Evolutionary conservation across 2,888 invertebrate genomes (phyloP), one percentile per base, ranked within the genome.

Genomic region (Dryobota labecula): DNA sequence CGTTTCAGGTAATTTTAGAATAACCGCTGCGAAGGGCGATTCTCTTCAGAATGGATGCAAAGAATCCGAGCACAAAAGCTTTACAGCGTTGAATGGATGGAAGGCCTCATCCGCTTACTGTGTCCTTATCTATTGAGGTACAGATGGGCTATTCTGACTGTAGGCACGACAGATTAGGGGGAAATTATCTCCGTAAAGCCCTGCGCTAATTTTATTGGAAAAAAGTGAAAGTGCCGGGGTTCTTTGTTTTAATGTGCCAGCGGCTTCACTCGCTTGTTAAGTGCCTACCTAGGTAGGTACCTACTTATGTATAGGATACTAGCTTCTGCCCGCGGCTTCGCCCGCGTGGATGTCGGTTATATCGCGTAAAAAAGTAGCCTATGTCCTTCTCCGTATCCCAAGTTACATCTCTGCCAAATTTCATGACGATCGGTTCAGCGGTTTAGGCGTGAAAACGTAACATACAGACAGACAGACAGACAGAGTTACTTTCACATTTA

Each of bases 61-160:
- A 70, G 76, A 76, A 71, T 47, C n/a, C 18, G 43, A 56, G 43
- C 67, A 80, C 85, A 86, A 85, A 70, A 75, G 76, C 49, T 57
- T 77, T 84, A 83, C 60, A 61, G 58, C 45, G 45, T 9, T 73
- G 79, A 84, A 80, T 76, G 61, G 65, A 18, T 33, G 41, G 56
- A 24, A 62, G 18, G 67, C 65, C 13, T 73, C 70, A 70, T 79
- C 70, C 71, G 72, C 74, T 69, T 66, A 62, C 53, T 75, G 75
- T 65, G 36, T 58, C 38, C 81, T 78, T 87, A 87, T 86, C 86
- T 84, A 71, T 77, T 61, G 63, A 72, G 66, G 79, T 65, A 60
- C 73, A 75, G 75, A 63, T 67, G 58, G 61, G 64, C 75, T 47
- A 69, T 63, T 83, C 63, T 74, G 56, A 30, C 60, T 47, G 70